Evolutionary conservation across 2,888 invertebrate species (phyloP).

Genomic region (Thymelicus lineola): DNA sequence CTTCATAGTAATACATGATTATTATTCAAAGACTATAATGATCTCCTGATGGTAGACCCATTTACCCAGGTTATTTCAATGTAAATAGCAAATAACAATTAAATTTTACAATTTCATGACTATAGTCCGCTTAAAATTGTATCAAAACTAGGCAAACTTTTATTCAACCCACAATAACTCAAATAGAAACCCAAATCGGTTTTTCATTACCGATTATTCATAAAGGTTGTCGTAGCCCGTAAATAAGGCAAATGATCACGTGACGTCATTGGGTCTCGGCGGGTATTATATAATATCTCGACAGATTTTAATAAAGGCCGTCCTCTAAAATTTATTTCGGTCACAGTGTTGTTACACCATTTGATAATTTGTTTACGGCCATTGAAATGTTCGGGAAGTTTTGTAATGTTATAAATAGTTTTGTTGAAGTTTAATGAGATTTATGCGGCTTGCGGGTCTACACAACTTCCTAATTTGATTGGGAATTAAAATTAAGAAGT

Average conservation of each 20-base stretch:
- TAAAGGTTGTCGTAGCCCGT: slow-evolving; percentile 5
- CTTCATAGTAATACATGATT: too few relatives aligned
- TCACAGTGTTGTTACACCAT: slow-evolving; percentile 10
- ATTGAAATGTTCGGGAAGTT: slow-evolving; percentile 4
- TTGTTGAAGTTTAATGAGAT: slow-evolving; percentile 19
- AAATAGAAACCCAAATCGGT: slow-evolving; percentile 11
- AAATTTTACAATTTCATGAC: too few relatives aligned
- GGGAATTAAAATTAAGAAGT: slow-evolving; percentile 9
- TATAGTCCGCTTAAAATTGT: too few relatives aligned
- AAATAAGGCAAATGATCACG: slow-evolving; percentile 32
- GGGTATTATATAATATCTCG: not conserved
- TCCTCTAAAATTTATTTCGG: slow-evolving; percentile 20
- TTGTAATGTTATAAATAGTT: slow-evolving; percentile 14
- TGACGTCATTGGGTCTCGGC: slow-evolving; percentile 12
- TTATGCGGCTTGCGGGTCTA: slow-evolving; percentile 5
- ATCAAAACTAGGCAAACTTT: not conserved
- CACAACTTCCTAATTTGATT: slow-evolving; percentile 16
- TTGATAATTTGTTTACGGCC: slow-evolving; percentile 22
- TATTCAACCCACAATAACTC: not conserved
- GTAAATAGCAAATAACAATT: too few relatives aligned
- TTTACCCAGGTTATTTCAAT: too few relatives aligned
- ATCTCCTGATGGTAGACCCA: too few relatives aligned
- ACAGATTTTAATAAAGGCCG: slow-evolving; percentile 32
- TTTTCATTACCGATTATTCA: slow-evolving; percentile 18
- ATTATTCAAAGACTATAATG: too few relatives aligned